A percentile compares a stretch with the other conserved stretches of the same genome.
phyloP scores from a whole-genome alignment of 1,140 invertebrate genomes.

The Meteorus sp. region DNA sequence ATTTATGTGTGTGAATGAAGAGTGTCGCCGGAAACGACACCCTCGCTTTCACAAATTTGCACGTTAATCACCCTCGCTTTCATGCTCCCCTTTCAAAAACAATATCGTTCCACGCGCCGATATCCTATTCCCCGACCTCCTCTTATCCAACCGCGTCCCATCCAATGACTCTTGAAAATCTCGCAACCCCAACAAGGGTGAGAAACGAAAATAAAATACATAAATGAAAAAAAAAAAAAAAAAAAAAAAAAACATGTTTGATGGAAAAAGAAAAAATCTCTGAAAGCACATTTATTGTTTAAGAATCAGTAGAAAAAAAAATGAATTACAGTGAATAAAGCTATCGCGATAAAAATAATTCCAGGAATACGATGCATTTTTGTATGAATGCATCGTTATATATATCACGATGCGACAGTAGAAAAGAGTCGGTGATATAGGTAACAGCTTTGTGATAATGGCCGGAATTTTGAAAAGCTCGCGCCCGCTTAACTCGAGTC shows the following conservation, averaged over 20 bases:
- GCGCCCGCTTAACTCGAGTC: constrained; percentile 45
- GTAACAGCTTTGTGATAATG: constrained; percentile 41
- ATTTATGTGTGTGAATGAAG: background rate
- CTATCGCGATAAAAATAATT: too few relatives aligned
- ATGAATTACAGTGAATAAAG: too few relatives aligned
- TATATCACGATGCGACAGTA: constrained; percentile 20
- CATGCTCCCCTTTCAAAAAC: constrained; percentile 22
- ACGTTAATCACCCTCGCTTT: constrained; percentile 28
- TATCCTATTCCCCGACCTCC: too few relatives aligned
- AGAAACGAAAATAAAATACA: background rate
- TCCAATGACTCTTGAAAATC: background rate
- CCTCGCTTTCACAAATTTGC: constrained; percentile 20
- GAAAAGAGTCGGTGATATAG: constrained; percentile 28
- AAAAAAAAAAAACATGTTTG: background rate
- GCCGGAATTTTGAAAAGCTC: constrained; percentile 49
- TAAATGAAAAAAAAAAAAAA: background rate
- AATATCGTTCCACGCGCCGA: constrained; percentile 23
- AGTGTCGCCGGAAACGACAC: background rate
- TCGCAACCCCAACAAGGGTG: background rate
- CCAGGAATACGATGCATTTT: too few relatives aligned
- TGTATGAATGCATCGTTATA: too few relatives aligned
- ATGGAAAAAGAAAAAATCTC: too few relatives aligned
- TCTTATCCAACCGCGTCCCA: background rate
- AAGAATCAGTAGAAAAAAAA: too few relatives aligned
- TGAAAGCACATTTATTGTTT: too few relatives aligned